A percentile compares a stretch with the other conserved stretches of the same genome.
These are phyloP conservation scores for Pterocles orientalis DNA, from an alignment of 2,113 vertebrate species.

Conservation along the genomic window DNA sequence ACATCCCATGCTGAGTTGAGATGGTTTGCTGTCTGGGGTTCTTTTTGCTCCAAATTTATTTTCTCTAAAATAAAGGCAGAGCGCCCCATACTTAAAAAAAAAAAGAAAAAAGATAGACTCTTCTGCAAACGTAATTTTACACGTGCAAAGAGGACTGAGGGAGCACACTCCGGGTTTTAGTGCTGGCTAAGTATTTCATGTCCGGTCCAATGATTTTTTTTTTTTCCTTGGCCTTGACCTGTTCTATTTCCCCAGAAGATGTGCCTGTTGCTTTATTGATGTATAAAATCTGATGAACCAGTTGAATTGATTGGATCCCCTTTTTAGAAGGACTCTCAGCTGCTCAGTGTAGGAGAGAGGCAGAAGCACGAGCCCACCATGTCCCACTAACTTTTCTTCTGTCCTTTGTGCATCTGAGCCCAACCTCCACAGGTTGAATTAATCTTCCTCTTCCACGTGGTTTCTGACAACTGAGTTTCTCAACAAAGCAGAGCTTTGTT, in stretches of 20 bases:
- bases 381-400: slow-evolving; percentile 7
- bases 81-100: not conserved
- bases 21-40: not conserved
- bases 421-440: not conserved
- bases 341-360: not conserved
- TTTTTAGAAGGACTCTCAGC: slow-evolving; percentile 15
- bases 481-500: slow-evolving; percentile 70
- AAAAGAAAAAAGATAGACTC: not conserved
- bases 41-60: not conserved
- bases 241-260: not conserved
- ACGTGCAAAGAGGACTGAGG: not conserved
- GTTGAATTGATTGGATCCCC: not conserved
- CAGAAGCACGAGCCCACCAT: not conserved
- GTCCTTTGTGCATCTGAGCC: slow-evolving; percentile 20
- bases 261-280: not conserved
- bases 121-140: not conserved
- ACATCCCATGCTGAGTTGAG: not conserved
- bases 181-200: not conserved
- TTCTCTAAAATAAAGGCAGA: not conserved
- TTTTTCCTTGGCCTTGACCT: not conserved
- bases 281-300: not conserved
- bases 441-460: slow-evolving; percentile 23
- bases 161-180: not conserved
- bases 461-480: slow-evolving; percentile 42
- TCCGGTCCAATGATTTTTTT: not conserved